Conservation (phyloP, 2,888 invertebrate genomes). For the Vesta saturnalis region DNA sequence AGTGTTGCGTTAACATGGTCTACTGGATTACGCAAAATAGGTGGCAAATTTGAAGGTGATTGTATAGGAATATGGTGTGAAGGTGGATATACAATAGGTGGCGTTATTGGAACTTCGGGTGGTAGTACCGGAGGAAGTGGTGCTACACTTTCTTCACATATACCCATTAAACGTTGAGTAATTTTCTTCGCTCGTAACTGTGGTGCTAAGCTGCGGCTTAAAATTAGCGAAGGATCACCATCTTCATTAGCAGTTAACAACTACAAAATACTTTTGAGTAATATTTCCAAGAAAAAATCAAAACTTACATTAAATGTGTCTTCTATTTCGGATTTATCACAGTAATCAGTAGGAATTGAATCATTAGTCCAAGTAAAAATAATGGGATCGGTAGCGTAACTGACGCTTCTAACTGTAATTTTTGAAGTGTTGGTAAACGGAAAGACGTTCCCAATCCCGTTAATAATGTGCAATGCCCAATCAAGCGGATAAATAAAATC, state of each 20-base stretch:
- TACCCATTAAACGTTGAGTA: slow-evolving; percentile 72
- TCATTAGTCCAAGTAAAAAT: slow-evolving; percentile 89
- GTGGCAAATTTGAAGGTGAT: slow-evolving; percentile 73
- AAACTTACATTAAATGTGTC: slow-evolving; percentile 71
- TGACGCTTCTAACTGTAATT: slow-evolving; percentile 75
- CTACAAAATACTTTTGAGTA: slow-evolving; percentile 53
- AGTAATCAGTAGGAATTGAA: slow-evolving; percentile 79
- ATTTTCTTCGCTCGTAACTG: slow-evolving; percentile 74
- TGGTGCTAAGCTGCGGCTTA: slow-evolving; percentile 72
- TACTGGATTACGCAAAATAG: slow-evolving; percentile 84
- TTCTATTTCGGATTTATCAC: slow-evolving; percentile 80
- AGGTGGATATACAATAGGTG: slow-evolving; percentile 68
- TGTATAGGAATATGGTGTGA: slow-evolving; percentile 18
- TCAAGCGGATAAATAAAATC: slow-evolving; percentile 76
- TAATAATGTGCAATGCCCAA: slow-evolving; percentile 79
- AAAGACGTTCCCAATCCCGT: slow-evolving; percentile 68
- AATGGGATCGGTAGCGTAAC: slow-evolving; percentile 68
- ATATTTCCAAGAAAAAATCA: not conserved
- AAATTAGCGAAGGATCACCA: slow-evolving; percentile 69
- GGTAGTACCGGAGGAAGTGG: slow-evolving; percentile 64
- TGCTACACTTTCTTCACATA: slow-evolving; percentile 69
- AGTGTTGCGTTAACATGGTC: slow-evolving; percentile 84
- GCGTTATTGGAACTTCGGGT: slow-evolving; percentile 57
- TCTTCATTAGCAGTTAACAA: slow-evolving; percentile 65
- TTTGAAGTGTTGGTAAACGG: slow-evolving; percentile 69